Evolutionary conservation across 1,140 invertebrate genomes (phyloP).

Genomic region (Pogonomyrmex californicus): DNA sequence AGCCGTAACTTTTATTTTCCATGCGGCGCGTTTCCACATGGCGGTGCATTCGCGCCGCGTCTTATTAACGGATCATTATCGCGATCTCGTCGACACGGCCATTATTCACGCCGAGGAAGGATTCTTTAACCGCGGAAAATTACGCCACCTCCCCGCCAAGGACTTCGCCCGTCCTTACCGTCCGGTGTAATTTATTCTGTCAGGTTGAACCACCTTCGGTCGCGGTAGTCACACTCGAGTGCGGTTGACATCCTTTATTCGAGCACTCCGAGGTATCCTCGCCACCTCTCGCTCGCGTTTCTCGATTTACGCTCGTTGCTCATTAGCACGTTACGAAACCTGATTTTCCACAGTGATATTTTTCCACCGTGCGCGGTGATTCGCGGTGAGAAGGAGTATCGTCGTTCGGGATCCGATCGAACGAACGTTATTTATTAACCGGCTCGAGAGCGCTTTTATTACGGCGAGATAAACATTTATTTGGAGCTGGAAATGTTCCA

Average conservation of each 20-base stretch:
- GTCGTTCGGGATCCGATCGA: not conserved
- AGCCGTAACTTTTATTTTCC: slow-evolving; percentile 34
- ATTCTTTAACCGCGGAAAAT: slow-evolving; percentile 27
- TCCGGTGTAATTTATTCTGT: slow-evolving; percentile 68
- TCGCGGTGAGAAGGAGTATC: slow-evolving; percentile 11
- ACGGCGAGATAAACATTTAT: not conserved
- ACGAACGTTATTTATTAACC: slow-evolving; percentile 18
- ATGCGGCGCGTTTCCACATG: not conserved
- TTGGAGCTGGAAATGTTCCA: slow-evolving; percentile 5
- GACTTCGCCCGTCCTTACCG: slow-evolving; percentile 59
- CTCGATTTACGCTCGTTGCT: slow-evolving; percentile 65
- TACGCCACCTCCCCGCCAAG: slow-evolving; percentile 52
- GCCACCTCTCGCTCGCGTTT: slow-evolving; percentile 47
- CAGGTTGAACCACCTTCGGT: slow-evolving; percentile 65
- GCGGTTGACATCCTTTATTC: slow-evolving; percentile 74
- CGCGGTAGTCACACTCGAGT: slow-evolving; percentile 72
- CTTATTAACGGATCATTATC: slow-evolving; percentile 43
- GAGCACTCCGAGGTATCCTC: slow-evolving; percentile 27
- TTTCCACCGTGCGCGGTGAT: slow-evolving; percentile 11
- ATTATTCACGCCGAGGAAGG: not conserved
- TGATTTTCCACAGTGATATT: slow-evolving; percentile 65
- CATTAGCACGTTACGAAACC: slow-evolving; percentile 59
- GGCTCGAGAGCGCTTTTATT: not conserved
- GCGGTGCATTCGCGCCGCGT: not conserved
- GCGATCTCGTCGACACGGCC: not conserved